Evolutionary conservation across 2,888 invertebrate genomes (phyloP).

Genomic region (Drosophila heteroneura): DNA sequence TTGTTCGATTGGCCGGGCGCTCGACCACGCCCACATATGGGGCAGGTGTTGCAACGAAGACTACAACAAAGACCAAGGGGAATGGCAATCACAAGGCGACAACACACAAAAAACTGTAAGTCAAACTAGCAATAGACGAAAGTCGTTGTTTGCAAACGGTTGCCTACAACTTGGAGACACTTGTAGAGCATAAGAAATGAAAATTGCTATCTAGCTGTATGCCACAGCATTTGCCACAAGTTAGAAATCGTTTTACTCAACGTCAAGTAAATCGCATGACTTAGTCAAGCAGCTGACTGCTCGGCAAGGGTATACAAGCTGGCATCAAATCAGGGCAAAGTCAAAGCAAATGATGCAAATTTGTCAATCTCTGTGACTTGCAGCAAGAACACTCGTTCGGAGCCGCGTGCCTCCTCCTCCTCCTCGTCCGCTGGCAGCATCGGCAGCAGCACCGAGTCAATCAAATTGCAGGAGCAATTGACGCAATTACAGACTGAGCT

Average conservation of each 20-base stretch:
- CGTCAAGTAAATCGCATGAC: background rate
- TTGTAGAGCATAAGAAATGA: background rate
- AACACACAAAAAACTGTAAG: constrained; percentile 82
- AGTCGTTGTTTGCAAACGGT: background rate
- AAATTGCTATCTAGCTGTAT: background rate
- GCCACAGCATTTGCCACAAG: background rate
- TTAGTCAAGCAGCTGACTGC: background rate
- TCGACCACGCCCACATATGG: constrained; percentile 51
- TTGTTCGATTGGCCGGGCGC: constrained; percentile 86
- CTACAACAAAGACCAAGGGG: constrained; percentile 46
- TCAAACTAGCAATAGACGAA: constrained; percentile 12
- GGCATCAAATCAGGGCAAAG: constrained; percentile 20
- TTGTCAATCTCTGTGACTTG: constrained; percentile 46
- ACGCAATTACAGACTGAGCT: constrained; percentile 79
- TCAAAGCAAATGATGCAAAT: constrained; percentile 62
- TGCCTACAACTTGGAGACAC: background rate
- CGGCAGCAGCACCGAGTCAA: constrained; percentile 57
- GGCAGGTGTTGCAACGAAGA: constrained; percentile 49
- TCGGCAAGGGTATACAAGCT: background rate
- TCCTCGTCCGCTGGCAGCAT: constrained; percentile 35
- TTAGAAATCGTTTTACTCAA: background rate
- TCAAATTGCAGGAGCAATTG: constrained; percentile 84
- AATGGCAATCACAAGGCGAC: constrained; percentile 46
- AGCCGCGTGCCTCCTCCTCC: constrained; percentile 60
- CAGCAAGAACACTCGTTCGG: constrained; percentile 83